Conservation (phyloP, 2,888 invertebrate species). For the Leptopilina drosophilae region DNA sequence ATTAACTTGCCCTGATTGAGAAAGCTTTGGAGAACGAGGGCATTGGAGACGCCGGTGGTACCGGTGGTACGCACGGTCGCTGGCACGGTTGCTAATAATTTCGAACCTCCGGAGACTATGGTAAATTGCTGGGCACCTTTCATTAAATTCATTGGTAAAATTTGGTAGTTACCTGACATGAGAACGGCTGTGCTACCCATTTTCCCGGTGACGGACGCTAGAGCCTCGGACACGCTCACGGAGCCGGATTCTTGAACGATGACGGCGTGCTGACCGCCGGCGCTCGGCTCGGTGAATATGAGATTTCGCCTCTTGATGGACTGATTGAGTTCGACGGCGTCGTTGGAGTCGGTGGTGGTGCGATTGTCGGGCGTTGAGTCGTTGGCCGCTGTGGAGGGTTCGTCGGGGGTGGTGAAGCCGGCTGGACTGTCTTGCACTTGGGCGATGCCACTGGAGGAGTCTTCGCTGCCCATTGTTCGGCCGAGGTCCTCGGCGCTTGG, state of each 20-base stretch:
- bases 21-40: slow-evolving; percentile 83
- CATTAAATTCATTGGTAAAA: slow-evolving; percentile 85
- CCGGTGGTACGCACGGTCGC: slow-evolving; percentile 66
- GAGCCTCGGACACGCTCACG: slow-evolving; percentile 81
- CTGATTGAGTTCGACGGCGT: slow-evolving; percentile 65
- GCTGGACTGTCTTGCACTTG: slow-evolving; percentile 76
- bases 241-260: slow-evolving; percentile 73
- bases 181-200: slow-evolving; percentile 82
- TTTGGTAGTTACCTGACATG: slow-evolving; percentile 84
- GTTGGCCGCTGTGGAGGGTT: slow-evolving; percentile 63
- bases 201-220: slow-evolving; percentile 81
- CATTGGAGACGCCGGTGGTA: slow-evolving; percentile 79
- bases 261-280: slow-evolving; percentile 69
- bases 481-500: slow-evolving; percentile 83
- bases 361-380: slow-evolving; percentile 69
- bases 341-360: slow-evolving; percentile 72
- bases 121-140: slow-evolving; percentile 86
- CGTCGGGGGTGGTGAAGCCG: slow-evolving; percentile 72
- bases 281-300: slow-evolving; percentile 73
- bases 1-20: slow-evolving; percentile 80
- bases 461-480: slow-evolving; percentile 86
- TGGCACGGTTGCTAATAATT: slow-evolving; percentile 76
- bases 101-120: slow-evolving; percentile 84
- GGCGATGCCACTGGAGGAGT: slow-evolving; percentile 84
- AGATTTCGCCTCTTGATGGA: slow-evolving; percentile 69